A percentile compares a stretch with the other conserved stretches of the same genome.
These are phyloP conservation scores for Hyaena hyaena DNA, from an alignment of 2,113 vertebrate species.

Conservation along the genomic window DNA sequence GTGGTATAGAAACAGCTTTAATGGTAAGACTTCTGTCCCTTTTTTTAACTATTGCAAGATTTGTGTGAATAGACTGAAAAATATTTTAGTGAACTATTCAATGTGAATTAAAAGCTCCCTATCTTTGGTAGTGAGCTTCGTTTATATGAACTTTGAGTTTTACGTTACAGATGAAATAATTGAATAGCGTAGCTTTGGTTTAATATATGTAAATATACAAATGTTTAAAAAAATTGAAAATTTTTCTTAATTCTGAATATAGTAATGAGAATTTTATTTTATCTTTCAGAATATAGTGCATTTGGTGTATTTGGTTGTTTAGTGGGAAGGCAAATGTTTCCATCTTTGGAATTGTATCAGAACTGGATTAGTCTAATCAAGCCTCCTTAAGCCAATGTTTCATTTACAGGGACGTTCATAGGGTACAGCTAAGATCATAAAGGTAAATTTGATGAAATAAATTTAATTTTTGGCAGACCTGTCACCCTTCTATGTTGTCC, in stretches of 20 bases:
- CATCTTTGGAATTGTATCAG: neutral
- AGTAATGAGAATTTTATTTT: neutral
- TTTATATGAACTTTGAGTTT: neutral
- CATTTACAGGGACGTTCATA: neutral
- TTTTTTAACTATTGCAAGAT: neutral
- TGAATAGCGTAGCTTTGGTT: neutral
- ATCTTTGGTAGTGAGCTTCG: neutral
- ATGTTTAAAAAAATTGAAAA: neutral
- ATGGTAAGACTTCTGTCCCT: neutral
- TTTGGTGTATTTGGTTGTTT: neutral
- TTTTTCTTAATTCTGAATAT: neutral
- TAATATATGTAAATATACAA: neutral
- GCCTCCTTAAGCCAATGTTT: neutral
- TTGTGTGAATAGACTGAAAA: neutral
- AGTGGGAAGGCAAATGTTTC: neutral
- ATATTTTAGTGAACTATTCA: neutral
- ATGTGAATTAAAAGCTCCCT: neutral
- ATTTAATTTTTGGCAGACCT: neutral
- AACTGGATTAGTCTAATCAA: neutral
- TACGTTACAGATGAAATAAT: neutral
- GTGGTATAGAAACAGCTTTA: neutral
- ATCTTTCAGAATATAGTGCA: neutral
- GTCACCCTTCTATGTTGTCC: neutral
- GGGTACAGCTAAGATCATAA: neutral
- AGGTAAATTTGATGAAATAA: neutral